Base-by-base conservation (phyloP, 2,888 invertebrate species). In the Asteroscopus sphinx region DNA sequence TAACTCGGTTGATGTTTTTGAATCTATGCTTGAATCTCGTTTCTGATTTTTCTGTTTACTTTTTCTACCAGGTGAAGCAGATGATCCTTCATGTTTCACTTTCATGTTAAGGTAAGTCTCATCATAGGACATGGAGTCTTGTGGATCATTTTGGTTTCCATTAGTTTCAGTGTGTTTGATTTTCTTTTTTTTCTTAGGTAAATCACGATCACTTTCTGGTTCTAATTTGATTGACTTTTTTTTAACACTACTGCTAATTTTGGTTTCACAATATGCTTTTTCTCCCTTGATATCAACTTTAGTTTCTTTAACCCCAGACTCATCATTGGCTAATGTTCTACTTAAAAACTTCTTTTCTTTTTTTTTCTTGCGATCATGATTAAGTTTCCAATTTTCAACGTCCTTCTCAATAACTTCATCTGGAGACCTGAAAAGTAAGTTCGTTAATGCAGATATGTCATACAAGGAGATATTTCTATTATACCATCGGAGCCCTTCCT, bases 171-270 rank as follows among this genome's bases (percentile, higher is more conserved):
- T 5, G 3, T 37, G 39, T 48, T 55, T 69, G 0, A 17, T 26
- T 47, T 58, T 73, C 28, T 80, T 77, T 42, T 79, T 82, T 57
- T 75, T 79, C n/a, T 47, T 63, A 11, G n/a, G 3, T 7, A 36
- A 7, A 16, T 87, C 86, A 40, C 70, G 39, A 42, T 88, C 88
- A 79, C 84, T 88, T 25, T 83, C 82, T 25, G 80, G 78, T 69
- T 89, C 88, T 13, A 63, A 28, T 72, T 87, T 86, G 17, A 86
- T 49, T 1, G 28, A 75, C 21, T 70, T 59, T 48, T 77, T 81
- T 44, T 68, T 77, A 39, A 62, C 62, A 5, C 60, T 68, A 53
- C 65, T 56, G 6, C 30, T 48, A 33, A 0, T 41, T 17, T 45
- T 51, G 39, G n/a, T 28, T 28, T 17, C 48, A 49, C 58, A 32